Conservation (phyloP, 37 sponge, comb jelly and placozoan genomes). For the Beroe ovata region DNA sequence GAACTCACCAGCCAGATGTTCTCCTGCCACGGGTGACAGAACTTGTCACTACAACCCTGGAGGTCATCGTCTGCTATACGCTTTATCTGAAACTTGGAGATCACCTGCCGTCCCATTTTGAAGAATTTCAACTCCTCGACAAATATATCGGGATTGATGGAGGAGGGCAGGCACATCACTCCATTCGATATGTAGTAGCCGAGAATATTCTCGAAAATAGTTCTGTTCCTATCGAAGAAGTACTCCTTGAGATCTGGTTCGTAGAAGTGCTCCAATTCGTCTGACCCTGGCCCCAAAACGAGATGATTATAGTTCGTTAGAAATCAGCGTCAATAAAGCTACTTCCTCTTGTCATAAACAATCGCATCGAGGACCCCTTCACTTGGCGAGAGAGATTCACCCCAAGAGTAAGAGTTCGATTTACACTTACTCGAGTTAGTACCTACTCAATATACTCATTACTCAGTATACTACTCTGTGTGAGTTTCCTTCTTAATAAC, state of each 20-base stretch:
- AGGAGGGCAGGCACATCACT: slow-evolving; percentile 45
- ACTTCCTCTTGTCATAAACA: no score
- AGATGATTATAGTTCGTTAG: not conserved
- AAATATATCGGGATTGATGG: slow-evolving; percentile 51
- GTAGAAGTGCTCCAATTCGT: slow-evolving; percentile 9
- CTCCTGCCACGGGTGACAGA: slow-evolving; percentile 23
- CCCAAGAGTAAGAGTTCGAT: no score
- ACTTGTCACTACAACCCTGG: not conserved
- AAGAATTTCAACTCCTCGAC: slow-evolving; percentile 55
- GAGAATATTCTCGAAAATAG: slow-evolving; percentile 9
- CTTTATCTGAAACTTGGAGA: slow-evolving; percentile 11
- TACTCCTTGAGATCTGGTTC: slow-evolving; percentile 12
- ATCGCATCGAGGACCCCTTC: no score
- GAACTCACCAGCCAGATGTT: slow-evolving; percentile 44
- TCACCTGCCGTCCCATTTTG: slow-evolving; percentile 6
- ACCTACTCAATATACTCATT: no score
- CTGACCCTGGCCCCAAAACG: slow-evolving; percentile 41
- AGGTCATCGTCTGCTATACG: not conserved
- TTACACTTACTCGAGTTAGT: no score
- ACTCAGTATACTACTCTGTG: no score
- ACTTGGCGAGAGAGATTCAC: no score
- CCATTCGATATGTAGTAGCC: slow-evolving; percentile 53
- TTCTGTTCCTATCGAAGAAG: slow-evolving; percentile 48
- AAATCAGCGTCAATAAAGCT: not conserved
- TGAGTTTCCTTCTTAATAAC: no score